Evolutionary conservation across 1,140 invertebrate genomes (phyloP), one percentile per base, ranked within the genome.

Genomic region (Andrena cerasifolii): DNA sequence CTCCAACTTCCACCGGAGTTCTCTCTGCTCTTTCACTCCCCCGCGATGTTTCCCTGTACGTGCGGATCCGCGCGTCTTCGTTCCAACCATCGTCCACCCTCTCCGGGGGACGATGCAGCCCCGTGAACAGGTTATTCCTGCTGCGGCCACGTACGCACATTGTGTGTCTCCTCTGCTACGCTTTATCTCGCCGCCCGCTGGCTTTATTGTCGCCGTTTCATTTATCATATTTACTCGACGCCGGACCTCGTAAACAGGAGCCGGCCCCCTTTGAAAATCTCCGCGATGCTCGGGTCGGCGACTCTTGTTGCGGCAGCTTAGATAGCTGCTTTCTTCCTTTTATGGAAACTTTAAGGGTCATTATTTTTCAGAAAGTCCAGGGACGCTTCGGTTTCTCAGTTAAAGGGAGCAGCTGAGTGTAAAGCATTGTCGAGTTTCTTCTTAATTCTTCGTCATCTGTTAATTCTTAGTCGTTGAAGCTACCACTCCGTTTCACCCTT

Each of bases 161-260:
- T 59, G 59, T 53, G 59, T 53, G 18, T 26, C 33, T 24, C 26
- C 54, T 54, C 33, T 28, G 59, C 12, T 21, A 24, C 33, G 24
- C 33, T 65, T 63, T 33, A 66, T 66, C 61, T 53, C 6, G 33
- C 8, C 47, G 10, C 16, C 24, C 18, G 7, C 14, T 45, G 12
- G 31, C 47, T 68, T 68, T 21, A 58, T 68, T 10, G 53, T 24
- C 18, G 14, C 14, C 0, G 0, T 21, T 14, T 45, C 73, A 68
- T 76, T 68, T 76, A 58, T 68, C 53, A 76, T 68, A 56, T 76
- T 47, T 56, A 68, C 3, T 53, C 40, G 47, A 31, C 59, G 4
- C 16, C 16, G 21, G 47, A 7, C 14, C n/a, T 1, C 40, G 36
- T 31, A 24, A 26, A 68, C 45, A 68, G 16, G 16, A 21, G 53